Conservation (phyloP, 2,113 vertebrate genomes). For the Eira barbara region DNA sequence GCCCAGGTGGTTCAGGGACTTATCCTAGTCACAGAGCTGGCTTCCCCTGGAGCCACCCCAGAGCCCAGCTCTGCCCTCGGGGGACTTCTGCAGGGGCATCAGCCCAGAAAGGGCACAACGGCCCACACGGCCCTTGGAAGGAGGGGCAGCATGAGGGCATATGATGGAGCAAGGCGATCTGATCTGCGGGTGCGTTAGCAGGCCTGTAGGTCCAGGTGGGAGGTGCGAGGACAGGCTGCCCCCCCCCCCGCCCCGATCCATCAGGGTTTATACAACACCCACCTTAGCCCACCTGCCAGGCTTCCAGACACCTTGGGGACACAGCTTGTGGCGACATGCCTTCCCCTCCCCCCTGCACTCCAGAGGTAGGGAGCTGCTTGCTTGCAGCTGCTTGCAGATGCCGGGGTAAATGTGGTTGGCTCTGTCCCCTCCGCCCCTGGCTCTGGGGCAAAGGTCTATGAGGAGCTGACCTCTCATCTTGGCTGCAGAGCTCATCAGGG, state of each 20-base stretch:
- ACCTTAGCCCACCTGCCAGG: not conserved
- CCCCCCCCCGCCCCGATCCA: too few relatives aligned
- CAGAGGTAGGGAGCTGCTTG: not conserved
- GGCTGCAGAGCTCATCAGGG: not conserved
- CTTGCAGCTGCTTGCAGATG: not conserved
- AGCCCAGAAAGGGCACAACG: not conserved
- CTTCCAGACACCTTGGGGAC: not conserved
- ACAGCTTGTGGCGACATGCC: not conserved
- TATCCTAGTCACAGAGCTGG: not conserved
- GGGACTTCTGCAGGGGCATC: not conserved
- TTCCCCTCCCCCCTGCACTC: not conserved
- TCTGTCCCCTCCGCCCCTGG: accelerated
- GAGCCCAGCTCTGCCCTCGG: not conserved
- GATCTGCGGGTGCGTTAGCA: not conserved
- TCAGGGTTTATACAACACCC: not conserved
- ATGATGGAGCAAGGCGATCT: too few relatives aligned
- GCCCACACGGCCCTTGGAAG: not conserved
- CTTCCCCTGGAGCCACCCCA: not conserved
- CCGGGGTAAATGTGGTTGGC: not conserved
- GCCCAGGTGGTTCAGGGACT: accelerated
- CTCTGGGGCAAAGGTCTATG: not conserved
- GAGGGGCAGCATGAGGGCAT: not conserved
- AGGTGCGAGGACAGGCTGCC: not conserved
- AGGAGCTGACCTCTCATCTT: not conserved
- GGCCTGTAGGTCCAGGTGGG: not conserved